A percentile compares a stretch with the other conserved stretches of the same genome.
phyloP scores from a whole-genome alignment of 2,797 vertebrate species.

The Coregonus sp. region DNA sequence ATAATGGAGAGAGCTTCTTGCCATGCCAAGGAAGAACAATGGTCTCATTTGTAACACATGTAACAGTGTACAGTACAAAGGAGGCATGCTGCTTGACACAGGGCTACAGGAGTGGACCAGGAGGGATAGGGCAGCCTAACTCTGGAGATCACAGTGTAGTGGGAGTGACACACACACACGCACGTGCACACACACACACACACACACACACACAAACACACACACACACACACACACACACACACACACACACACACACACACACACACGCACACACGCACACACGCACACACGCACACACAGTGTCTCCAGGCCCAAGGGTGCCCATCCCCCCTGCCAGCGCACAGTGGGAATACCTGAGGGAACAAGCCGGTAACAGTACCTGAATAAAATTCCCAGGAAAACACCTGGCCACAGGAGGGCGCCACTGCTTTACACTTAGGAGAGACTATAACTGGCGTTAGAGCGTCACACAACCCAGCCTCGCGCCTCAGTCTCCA shows the following conservation, averaged over 20 bases:
- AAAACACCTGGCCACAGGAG: slow-evolving; percentile 87
- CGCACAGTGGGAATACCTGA: slow-evolving; percentile 53
- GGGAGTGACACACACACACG: background rate
- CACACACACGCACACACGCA: no score
- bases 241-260: no score
- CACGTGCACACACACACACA: no score
- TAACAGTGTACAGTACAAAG: slow-evolving; percentile 19
- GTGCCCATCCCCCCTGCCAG: slow-evolving; percentile 56
- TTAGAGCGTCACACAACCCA: slow-evolving; percentile 81
- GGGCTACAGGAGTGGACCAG: slow-evolving; percentile 56
- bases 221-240: no score
- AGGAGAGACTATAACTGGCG: slow-evolving; percentile 83
- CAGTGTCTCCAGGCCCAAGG: slow-evolving; percentile 54
- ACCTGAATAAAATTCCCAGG: slow-evolving; percentile 88
- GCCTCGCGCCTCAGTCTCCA: slow-evolving; percentile 65
- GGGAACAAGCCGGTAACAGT: slow-evolving; percentile 74
- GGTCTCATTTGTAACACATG: background rate
- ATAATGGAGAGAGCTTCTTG: background rate
- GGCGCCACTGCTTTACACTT: slow-evolving; percentile 85
- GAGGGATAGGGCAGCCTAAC: slow-evolving; percentile 60
- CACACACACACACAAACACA: no score
- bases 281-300: background rate
- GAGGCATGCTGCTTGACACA: slow-evolving; percentile 61
- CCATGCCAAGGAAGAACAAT: background rate
- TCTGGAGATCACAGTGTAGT: slow-evolving; percentile 39